These are phyloP conservation scores for Pycnonotus jocosus DNA, from an alignment of 2,113 vertebrate genomes.

Conservation along the genomic window DNA sequence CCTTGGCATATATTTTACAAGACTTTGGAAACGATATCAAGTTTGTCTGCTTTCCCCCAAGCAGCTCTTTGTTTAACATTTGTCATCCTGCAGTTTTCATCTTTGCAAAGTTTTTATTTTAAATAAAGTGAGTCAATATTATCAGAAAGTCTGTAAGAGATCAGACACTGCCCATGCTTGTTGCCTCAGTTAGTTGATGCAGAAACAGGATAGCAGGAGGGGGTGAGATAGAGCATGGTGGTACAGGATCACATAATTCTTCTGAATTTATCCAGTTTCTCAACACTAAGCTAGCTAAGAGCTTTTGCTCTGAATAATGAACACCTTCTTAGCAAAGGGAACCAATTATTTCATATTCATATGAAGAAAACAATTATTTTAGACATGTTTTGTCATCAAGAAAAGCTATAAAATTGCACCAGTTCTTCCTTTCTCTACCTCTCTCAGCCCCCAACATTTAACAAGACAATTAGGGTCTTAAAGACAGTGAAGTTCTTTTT, in stretches of 20 bases:
- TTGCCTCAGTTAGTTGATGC: neutral
- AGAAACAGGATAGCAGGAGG: neutral
- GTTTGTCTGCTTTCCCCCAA: neutral
- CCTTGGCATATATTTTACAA: neutral
- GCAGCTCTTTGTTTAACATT: neutral
- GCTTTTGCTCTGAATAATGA: neutral
- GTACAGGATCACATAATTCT: neutral
- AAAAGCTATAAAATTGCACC: neutral
- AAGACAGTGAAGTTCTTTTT: neutral
- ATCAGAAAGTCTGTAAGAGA: neutral
- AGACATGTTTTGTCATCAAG: neutral
- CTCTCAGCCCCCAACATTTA: neutral
- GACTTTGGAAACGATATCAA: neutral
- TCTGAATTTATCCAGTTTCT: neutral
- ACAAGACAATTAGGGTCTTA: neutral
- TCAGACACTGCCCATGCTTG: neutral
- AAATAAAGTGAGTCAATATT: neutral
- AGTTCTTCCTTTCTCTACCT: neutral
- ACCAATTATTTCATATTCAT: neutral
- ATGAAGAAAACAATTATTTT: neutral
- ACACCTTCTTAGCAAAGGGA: neutral
- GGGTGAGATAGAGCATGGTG: neutral
- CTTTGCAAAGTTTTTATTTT: neutral
- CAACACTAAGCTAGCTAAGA: neutral
- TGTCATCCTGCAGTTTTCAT: neutral